These are phyloP conservation scores for Poecilia wingei DNA, from an alignment of 2,797 vertebrate genomes.

Conservation along the genomic window DNA sequence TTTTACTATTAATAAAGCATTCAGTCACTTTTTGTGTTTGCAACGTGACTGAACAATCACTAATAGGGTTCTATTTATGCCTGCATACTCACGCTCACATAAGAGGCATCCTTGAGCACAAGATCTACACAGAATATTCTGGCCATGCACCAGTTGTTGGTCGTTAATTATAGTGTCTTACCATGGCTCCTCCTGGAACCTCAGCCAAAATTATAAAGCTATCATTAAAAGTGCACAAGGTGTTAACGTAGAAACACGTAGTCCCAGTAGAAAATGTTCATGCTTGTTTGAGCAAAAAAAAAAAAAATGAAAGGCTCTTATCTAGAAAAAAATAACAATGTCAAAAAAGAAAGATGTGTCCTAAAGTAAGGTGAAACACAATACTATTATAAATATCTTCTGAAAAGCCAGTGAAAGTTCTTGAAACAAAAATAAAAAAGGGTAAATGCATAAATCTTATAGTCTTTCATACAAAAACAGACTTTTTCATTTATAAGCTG, in stretches of 20 bases:
- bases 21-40: neutral
- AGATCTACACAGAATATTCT: slow-evolving; percentile 1
- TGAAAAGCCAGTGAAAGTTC: neutral
- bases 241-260: neutral
- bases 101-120: neutral
- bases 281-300: neutral
- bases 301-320: neutral
- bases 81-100: neutral
- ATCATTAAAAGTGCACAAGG: neutral
- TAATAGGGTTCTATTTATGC: slow-evolving; percentile 15
- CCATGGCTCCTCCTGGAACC: slow-evolving; percentile 1
- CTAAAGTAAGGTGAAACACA: neutral
- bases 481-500: neutral
- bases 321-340: neutral
- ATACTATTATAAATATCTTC: neutral
- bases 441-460: neutral
- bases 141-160: slow-evolving; percentile 6
- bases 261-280: neutral
- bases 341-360: neutral
- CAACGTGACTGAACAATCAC: neutral
- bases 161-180: neutral
- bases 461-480: neutral
- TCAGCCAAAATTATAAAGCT: neutral
- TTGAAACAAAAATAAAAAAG: neutral
- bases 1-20: neutral